Evolutionary conservation across 2,888 invertebrate genomes (phyloP).

Genomic region (Agrochola litura): DNA sequence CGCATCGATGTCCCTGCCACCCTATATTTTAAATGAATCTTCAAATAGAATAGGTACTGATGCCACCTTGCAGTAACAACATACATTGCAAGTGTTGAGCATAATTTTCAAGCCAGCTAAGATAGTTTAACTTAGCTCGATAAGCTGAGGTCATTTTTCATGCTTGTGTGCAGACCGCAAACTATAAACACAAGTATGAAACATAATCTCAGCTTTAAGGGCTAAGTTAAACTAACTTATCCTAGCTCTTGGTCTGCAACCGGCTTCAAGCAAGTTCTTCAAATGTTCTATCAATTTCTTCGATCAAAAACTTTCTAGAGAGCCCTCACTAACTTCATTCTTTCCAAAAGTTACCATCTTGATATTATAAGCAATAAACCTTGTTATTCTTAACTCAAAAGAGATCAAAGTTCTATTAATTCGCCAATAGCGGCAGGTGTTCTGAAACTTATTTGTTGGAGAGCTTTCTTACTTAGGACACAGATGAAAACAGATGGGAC

Average conservation of each 20-base stretch:
- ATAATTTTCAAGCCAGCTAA: not conserved
- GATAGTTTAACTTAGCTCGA: no score
- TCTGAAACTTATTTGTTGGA: conserved; percentile 67
- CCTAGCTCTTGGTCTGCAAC: no score
- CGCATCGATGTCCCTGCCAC: no score
- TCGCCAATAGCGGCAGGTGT: conserved; percentile 72
- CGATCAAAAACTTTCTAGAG: not conserved
- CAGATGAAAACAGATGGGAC: no score
- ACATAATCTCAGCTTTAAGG: no score
- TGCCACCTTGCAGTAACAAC: no score
- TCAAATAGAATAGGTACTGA: no score
- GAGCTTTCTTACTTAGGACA: conserved; percentile 51
- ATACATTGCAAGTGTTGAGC: not conserved
- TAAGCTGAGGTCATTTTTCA: no score
- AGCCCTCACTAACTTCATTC: not conserved
- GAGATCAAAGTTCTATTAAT: conserved; percentile 72
- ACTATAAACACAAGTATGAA: no score
- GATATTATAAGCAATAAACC: conserved; percentile 42
- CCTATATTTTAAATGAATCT: no score
- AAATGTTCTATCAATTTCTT: conserved; percentile 16
- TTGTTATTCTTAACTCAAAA: conserved; percentile 52
- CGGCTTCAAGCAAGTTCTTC: not conserved
- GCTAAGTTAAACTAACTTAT: no score
- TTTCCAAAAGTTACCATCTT: conserved; percentile 19
- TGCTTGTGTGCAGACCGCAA: no score